Evolutionary conservation across 2,797 vertebrate genomes (phyloP).

Genomic region (Lepilemur septentrionalis): DNA sequence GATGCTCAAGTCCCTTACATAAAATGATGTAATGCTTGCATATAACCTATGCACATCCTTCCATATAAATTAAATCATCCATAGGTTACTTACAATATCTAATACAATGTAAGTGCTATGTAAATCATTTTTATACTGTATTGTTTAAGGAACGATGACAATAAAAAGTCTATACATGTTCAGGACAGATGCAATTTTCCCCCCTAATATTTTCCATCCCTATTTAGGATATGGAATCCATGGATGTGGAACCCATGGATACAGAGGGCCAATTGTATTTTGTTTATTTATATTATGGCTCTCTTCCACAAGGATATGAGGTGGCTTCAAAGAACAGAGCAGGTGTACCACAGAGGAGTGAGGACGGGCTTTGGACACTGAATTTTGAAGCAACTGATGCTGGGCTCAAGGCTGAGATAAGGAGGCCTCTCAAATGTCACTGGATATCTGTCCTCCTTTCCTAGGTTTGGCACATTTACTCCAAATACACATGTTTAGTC

Average conservation of each 20-base stretch:
- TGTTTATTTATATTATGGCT: not conserved
- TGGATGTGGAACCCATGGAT: not conserved
- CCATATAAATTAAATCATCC: not conserved
- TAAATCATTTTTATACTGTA: not conserved
- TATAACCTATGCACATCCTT: not conserved
- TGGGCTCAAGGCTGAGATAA: not conserved
- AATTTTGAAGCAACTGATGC: not conserved
- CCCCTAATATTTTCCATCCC: not conserved
- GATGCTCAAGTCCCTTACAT: not conserved
- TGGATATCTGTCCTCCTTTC: not conserved
- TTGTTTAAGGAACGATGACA: not conserved
- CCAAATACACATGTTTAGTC: not conserved
- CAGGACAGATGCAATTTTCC: not conserved
- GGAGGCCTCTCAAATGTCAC: not conserved
- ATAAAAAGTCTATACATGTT: not conserved
- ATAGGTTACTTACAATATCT: not conserved
- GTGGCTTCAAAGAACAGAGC: not conserved
- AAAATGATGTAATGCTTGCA: not conserved
- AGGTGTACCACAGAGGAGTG: not conserved
- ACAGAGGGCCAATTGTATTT: not conserved
- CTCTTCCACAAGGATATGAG: not conserved
- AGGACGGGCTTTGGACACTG: not conserved
- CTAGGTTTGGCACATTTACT: not conserved
- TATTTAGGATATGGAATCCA: not conserved
- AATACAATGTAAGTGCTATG: not conserved